These are phyloP conservation scores for Anastrepha ludens DNA, from an alignment of 1,140 invertebrate species.

Conservation along the genomic window DNA sequence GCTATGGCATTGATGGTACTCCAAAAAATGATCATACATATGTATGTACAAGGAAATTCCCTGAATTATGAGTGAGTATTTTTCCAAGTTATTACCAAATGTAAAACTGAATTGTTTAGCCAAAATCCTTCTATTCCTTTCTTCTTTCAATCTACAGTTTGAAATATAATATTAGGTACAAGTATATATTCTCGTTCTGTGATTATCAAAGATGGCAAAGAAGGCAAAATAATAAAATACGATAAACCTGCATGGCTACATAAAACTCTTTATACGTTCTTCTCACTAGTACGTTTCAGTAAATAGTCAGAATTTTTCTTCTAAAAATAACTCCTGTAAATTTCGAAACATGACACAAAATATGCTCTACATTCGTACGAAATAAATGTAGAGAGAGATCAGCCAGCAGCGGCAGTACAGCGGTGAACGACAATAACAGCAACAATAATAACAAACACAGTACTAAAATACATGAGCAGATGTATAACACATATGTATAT, in stretches of 20 bases:
- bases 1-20: too few species aligned
- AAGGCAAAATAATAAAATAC: neutral
- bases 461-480: neutral
- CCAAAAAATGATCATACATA: too few species aligned
- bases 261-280: constrained; percentile 10
- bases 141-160: too few species aligned
- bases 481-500: neutral
- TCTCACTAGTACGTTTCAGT: neutral
- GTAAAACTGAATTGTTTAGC: too few species aligned
- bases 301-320: constrained; percentile 48
- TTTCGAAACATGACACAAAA: constrained; percentile 40
- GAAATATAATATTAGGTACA: too few species aligned
- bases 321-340: constrained; percentile 53
- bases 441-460: neutral
- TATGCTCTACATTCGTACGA: constrained; percentile 41
- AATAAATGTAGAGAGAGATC: constrained; percentile 3
- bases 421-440: neutral
- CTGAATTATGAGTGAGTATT: too few species aligned
- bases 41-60: too few species aligned
- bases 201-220: too few species aligned
- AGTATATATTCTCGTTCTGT: too few species aligned
- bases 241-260: neutral
- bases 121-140: too few species aligned
- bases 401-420: neutral
- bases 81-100: too few species aligned